phyloP scores from a whole-genome alignment of 2,888 invertebrate genomes.

The Platycnemis pennipes region DNA sequence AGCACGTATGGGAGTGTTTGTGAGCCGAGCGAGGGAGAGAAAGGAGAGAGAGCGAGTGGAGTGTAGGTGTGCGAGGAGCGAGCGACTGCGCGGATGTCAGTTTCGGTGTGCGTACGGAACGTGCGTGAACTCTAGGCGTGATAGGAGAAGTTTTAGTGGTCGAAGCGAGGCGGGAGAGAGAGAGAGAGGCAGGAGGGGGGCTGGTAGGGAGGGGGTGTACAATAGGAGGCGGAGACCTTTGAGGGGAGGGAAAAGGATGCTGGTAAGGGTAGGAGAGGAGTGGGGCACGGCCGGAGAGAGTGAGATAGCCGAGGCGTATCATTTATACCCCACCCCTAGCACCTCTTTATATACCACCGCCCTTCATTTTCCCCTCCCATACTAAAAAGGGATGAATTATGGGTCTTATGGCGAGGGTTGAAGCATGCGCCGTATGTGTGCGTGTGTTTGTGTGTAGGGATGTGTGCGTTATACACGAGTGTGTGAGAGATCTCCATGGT shows the following conservation, averaged over 20 bases:
- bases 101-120: no score
- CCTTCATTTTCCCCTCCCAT: slow-evolving; percentile 24
- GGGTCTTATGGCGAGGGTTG: slow-evolving; percentile 58
- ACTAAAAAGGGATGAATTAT: slow-evolving; percentile 53
- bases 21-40: no score
- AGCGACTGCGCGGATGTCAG: no score
- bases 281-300: neutral
- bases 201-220: neutral
- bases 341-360: slow-evolving; percentile 35
- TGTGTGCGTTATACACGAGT: no score
- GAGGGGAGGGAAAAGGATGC: no score
- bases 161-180: neutral
- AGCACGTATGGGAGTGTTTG: no score
- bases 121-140: slow-evolving; percentile 7
- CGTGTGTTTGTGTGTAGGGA: no score
- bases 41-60: no score
- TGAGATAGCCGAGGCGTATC: slow-evolving; percentile 50
- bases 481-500: neutral
- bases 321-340: slow-evolving; percentile 34
- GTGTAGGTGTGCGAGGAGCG: no score
- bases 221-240: no score
- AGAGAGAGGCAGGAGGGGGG: neutral
- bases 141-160: slow-evolving; percentile 12
- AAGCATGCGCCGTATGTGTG: slow-evolving; percentile 54
- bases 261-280: neutral